Base-by-base conservation (phyloP, 2,888 invertebrate genomes). In the Caenorhabditis macrosperma region DNA sequence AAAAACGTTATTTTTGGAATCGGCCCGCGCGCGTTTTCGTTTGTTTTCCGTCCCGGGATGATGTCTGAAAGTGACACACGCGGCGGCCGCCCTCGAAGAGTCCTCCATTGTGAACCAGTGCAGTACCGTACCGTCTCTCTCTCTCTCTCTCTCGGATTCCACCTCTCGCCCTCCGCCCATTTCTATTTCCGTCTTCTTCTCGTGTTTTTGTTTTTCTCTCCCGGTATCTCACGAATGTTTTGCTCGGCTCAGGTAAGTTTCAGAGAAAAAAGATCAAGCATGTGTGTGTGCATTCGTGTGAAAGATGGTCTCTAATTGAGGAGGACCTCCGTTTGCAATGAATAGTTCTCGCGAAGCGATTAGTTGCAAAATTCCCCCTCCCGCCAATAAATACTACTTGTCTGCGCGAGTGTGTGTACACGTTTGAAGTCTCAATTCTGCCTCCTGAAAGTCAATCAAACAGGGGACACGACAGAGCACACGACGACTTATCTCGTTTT, bases 1-100 rank as follows among this genome's bases (percentile, higher is more conserved):
- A 64, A 35, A 7, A 50, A 12, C 41, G 68, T 59, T 68, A 68
- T 68, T 68, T 59, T 35, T 9, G 17, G 67, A 67, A 30, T 15
- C n/a, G 28, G 30, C 6, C 41, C 10, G 17, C 30, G 46, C 26
- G 15, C 6, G 22, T 60, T 38, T 60, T 60, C 26, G 17, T 28
- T 61, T 44, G 44, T 61, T 61, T 61, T 61, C 26, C 44, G 52
- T 26, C 26, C 17, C 20, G 41, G 33, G 26, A 38, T 55, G 52
- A 44, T 44, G 54, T 44, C 54, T 66, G 41, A 10, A 28, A 22
- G 5, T 52, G 52, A 52, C 28, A 52, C 52, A 12, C 52, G 26
- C n/a, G n/a, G n/a, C n/a, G n/a, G n/a, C n/a, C n/a, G n/a, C n/a
- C n/a, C n/a, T n/a, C n/a, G n/a, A n/a, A n/a, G n/a, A n/a, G n/a